A percentile compares a stretch with the other conserved stretches of the same genome.
Evolutionary conservation across 2,113 vertebrate genomes (phyloP).

Genomic region (Tachycineta bicolor): DNA sequence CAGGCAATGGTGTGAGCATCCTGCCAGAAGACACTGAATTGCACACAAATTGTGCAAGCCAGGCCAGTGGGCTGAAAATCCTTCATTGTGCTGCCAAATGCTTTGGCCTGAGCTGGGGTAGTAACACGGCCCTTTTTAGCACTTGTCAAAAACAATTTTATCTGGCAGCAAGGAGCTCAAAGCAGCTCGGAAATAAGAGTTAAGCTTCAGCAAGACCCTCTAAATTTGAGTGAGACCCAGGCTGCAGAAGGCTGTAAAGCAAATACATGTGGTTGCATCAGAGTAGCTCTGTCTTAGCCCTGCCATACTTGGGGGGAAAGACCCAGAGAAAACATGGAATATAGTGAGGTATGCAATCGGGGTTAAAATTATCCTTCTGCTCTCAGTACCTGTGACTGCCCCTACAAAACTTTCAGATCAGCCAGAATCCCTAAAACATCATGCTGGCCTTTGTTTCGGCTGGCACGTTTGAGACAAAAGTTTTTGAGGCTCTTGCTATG

Average conservation of each 20-base stretch:
- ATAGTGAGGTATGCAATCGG: background rate
- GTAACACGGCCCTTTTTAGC: background rate
- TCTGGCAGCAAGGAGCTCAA: background rate
- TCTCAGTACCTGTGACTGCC: background rate
- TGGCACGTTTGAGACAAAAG: background rate
- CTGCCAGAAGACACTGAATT: conserved; percentile 25
- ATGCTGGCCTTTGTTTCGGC: background rate
- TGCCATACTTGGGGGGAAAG: background rate
- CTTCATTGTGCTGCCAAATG: background rate
- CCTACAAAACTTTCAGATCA: background rate
- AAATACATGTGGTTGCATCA: background rate
- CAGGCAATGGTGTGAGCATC: background rate
- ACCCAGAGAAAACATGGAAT: background rate
- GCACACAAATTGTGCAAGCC: background rate
- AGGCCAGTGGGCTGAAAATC: conserved; percentile 23
- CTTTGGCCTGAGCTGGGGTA: background rate
- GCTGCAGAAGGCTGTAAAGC: background rate
- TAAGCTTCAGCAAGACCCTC: background rate
- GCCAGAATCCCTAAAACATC: background rate
- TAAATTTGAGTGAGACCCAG: background rate
- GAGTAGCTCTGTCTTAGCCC: background rate
- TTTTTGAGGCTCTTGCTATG: background rate
- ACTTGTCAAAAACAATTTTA: background rate
- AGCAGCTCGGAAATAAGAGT: background rate
- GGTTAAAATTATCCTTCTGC: background rate